Evolutionary conservation across 2,113 vertebrate genomes (phyloP), one percentile per base, ranked within the genome.

Genomic region (Lepisosteus osseus): DNA sequence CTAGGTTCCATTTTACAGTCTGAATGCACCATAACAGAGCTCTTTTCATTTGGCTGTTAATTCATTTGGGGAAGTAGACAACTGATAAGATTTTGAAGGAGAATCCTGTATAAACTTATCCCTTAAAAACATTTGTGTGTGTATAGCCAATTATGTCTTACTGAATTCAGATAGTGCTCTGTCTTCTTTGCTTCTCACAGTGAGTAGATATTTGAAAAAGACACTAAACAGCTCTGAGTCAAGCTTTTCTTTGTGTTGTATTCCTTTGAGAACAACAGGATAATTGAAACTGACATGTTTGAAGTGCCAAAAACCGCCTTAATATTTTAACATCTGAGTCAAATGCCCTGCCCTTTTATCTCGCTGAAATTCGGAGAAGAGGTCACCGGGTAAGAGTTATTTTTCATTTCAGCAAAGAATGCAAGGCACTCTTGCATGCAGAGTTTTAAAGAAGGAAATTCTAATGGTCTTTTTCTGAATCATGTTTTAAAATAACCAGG

Each of bases 281-380:
- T 70, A 45, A 63, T 51, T 47, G 59, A 15, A 63, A 9, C 68
- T 15, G 68, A 61, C n/a, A 6, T 44, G 51, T 54, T 69, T 43
- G 3, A 56, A 57, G 67, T 57, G 54, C 54, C 67, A 57, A 57
- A 57, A 57, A 57, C 14, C 55, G 40, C 40, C 40, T 69, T 57
- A 56, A 69, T 69, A 57, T 69, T 69, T 69, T 43, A 69, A 55
- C 41, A 69, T 14, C 54, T 45, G 47, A 7, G 67, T 41, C n/a
- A 68, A 47, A 13, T n/a, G 15, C 29, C 17, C 3, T 9, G 5
- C n/a, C 9, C 29, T 69, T 29, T 29, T 69, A 69, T 68, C 66
- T 7, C 8, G 11, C 11, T 51, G 66, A 69, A 40, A 43, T 3
- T 67, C 45, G 11, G 47, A 54, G n/a, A 29, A n/a, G 8, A 4